Evolutionary conservation across 2,888 invertebrate genomes (phyloP).

Genomic region (Didymodactylos carnosus): DNA sequence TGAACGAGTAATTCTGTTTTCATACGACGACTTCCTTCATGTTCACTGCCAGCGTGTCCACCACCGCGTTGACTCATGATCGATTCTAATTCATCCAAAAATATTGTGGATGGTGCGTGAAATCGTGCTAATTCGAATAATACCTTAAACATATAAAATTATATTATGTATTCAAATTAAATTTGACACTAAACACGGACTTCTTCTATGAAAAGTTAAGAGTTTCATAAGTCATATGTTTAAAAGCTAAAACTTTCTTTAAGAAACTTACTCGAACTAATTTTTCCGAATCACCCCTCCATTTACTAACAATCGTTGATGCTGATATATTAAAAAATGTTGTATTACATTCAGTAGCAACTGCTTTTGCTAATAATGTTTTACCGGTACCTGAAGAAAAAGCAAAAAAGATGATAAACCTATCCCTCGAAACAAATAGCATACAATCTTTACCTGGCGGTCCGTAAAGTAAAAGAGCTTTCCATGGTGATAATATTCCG

Average conservation of each 20-base stretch:
- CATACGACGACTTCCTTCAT: conserved; percentile 65
- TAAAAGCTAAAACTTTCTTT: no score
- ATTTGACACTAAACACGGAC: no score
- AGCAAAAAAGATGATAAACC: no score
- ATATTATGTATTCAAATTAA: no score
- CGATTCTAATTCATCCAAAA: conserved; percentile 76
- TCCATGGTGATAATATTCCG: conserved; percentile 53
- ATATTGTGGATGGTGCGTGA: conserved; percentile 69
- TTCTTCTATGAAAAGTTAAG: no score
- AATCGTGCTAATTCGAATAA: conserved; percentile 65
- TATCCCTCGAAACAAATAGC: no score
- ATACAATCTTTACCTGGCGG: no score
- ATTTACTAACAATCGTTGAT: conserved; percentile 73
- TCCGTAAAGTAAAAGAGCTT: conserved; percentile 52
- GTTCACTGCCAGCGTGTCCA: conserved; percentile 43
- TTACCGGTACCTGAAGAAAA: conserved; percentile 60
- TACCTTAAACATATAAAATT: no score
- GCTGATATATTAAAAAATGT: conserved; percentile 78
- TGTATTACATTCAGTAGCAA: conserved; percentile 54
- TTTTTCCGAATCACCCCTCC: conserved; percentile 87
- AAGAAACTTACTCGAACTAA: conserved; percentile 63
- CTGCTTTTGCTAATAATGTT: conserved; percentile 67
- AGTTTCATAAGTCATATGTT: no score
- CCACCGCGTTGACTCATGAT: conserved; percentile 45
- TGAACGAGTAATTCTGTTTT: conserved; percentile 69